phyloP scores from a whole-genome alignment of 2,888 invertebrate genomes.

The Drosophila parthenogenetica region DNA sequence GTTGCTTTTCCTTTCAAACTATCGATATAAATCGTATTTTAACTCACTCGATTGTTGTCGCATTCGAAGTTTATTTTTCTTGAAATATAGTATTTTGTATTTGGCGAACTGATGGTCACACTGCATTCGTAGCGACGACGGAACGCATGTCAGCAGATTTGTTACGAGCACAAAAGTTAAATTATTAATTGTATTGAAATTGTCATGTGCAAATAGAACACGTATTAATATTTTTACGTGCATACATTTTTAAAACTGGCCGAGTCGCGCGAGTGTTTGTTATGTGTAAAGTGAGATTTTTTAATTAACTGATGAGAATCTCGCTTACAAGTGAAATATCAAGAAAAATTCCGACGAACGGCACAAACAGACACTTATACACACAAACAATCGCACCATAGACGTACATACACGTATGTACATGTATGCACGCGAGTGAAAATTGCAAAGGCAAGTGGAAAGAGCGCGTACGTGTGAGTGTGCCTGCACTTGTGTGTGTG shows the following conservation, averaged over 20 bases:
- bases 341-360: constrained; percentile 34
- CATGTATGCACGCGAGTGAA: constrained; percentile 56
- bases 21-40: constrained; percentile 15
- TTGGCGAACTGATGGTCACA: constrained; percentile 26
- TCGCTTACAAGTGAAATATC: constrained; percentile 27
- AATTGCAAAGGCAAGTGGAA: constrained; percentile 56
- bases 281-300: constrained; percentile 4
- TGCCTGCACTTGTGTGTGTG: constrained; percentile 3
- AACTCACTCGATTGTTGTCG: constrained; percentile 7
- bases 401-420: constrained; percentile 22
- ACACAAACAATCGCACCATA: constrained; percentile 22
- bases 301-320: constrained; percentile 1
- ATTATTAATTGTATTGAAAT: constrained; percentile 25
- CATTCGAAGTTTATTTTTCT: background rate
- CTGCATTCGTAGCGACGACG: constrained; percentile 40
- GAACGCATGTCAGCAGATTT: constrained; percentile 39
- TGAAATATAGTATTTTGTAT: constrained; percentile 15
- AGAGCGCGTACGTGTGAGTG: constrained; percentile 11
- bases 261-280: constrained; percentile 18
- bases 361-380: constrained; percentile 20
- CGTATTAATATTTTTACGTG: constrained; percentile 16
- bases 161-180: constrained; percentile 48
- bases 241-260: constrained; percentile 1
- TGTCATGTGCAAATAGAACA: constrained; percentile 21
- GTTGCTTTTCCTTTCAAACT: background rate